A percentile compares a stretch with the other conserved stretches of the same genome.
These are phyloP conservation scores for Cyrtorhinus lividipennis DNA, from an alignment of 1,140 invertebrate genomes.

Conservation along the genomic window DNA sequence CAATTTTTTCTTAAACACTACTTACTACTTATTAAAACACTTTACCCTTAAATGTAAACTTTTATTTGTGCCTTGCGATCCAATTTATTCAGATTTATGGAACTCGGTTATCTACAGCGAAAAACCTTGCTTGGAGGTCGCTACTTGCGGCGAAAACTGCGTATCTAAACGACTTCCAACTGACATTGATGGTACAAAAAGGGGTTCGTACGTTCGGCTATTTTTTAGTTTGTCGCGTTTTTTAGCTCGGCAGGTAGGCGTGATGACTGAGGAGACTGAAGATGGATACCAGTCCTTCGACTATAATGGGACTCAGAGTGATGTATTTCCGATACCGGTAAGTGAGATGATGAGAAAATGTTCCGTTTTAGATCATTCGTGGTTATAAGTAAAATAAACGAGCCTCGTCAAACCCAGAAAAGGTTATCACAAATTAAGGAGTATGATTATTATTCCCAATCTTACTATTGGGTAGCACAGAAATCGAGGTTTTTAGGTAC, in stretches of 20 bases:
- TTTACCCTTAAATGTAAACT: too few species aligned
- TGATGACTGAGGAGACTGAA: not conserved
- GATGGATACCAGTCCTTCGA: not conserved
- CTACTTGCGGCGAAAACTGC: not conserved
- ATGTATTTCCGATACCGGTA: slow-evolving; percentile 2
- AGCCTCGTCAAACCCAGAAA: not conserved
- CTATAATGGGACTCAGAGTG: not conserved
- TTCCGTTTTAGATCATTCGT: not conserved
- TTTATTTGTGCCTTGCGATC: too few species aligned
- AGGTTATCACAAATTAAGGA: not conserved
- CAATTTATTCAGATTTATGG: not conserved
- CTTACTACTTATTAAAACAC: too few species aligned
- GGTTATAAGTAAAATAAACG: not conserved
- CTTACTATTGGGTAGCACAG: too few species aligned
- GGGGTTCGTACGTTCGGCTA: not conserved
- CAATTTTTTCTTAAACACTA: too few species aligned
- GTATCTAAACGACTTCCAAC: not conserved
- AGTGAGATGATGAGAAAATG: not conserved
- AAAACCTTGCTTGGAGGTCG: not conserved
- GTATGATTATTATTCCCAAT: not conserved
- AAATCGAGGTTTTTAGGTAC: too few species aligned
- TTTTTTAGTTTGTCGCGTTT: not conserved
- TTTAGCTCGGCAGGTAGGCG: not conserved
- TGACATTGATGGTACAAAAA: not conserved
- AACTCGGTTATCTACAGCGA: not conserved